Percentiles rank a stretch among this genome's conserved stretches.
phyloP scores from a whole-genome alignment of 2,797 vertebrate genomes.

The Todus mexicanus region DNA sequence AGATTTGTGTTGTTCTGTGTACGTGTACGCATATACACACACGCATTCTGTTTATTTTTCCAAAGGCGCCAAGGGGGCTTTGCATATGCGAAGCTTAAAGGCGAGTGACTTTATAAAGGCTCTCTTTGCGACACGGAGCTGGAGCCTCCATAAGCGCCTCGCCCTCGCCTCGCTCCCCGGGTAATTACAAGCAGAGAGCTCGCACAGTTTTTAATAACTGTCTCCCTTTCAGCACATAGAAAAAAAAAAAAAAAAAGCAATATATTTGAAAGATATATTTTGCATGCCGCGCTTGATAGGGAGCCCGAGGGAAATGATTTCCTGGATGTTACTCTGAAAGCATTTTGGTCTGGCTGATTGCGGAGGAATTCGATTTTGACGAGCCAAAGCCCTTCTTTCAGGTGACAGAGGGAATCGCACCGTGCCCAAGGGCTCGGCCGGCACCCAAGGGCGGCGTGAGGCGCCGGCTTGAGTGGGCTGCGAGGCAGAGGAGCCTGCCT shows the following conservation, averaged over 20 bases:
- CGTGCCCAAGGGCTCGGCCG: background rate
- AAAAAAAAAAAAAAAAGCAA: background rate
- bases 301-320: background rate
- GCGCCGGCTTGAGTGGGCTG: background rate
- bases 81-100: background rate
- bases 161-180: background rate
- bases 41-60: background rate
- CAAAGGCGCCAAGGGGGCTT: background rate
- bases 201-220: constrained; percentile 26
- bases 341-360: background rate
- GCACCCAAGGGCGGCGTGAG: background rate
- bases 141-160: background rate
- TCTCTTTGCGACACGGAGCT: background rate
- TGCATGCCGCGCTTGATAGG: background rate
- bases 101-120: background rate
- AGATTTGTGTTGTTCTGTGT: background rate
- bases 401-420: background rate
- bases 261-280: constrained; percentile 8
- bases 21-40: background rate
- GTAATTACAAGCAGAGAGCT: constrained; percentile 31
- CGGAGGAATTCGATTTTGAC: background rate
- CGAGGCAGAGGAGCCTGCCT: background rate
- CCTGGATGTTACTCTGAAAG: background rate
- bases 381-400: background rate
- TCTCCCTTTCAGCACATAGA: constrained; percentile 27